A percentile compares a stretch with the other conserved stretches of the same genome.
Conservation (phyloP, 2,113 vertebrate species). For the Lutjanus erythropterus region DNA sequence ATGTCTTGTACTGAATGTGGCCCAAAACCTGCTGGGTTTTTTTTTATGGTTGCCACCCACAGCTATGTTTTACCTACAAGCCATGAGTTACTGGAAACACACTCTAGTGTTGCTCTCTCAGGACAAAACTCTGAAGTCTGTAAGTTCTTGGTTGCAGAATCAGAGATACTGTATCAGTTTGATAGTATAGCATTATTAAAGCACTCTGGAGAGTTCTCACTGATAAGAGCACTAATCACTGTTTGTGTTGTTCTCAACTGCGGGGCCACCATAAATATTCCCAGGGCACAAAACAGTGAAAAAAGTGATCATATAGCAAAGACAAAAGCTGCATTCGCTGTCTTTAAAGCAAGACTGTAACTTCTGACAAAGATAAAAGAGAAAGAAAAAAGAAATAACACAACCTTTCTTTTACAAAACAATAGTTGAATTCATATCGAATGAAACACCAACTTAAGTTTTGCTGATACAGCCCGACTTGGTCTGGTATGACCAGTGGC, state of each 20-base stretch:
- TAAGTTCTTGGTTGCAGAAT: constrained; percentile 15
- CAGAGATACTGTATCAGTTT: constrained; percentile 5
- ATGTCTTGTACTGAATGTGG: constrained; percentile 8
- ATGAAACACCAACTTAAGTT: neutral
- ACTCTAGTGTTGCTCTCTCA: neutral
- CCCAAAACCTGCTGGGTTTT: neutral
- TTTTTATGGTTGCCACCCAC: constrained; percentile 24
- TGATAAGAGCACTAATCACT: constrained; percentile 19
- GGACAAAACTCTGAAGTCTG: neutral
- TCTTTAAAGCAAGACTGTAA: neutral
- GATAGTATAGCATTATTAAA: constrained; percentile 18
- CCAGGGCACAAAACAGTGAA: neutral
- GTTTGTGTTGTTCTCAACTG: constrained; percentile 28
- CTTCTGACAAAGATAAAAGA: neutral
- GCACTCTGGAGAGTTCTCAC: constrained; percentile 18
- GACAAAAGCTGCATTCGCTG: neutral
- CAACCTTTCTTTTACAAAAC: neutral
- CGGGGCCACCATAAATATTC: constrained; percentile 7
- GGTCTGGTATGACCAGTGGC: neutral
- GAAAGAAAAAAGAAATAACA: neutral
- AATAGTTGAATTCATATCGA: neutral
- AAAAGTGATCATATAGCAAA: neutral
- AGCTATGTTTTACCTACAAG: constrained; percentile 7
- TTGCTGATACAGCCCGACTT: neutral
- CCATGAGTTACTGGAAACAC: constrained; percentile 1